Conservation (phyloP, 2,888 invertebrate genomes). For the Latrodectus hesperus region DNA sequence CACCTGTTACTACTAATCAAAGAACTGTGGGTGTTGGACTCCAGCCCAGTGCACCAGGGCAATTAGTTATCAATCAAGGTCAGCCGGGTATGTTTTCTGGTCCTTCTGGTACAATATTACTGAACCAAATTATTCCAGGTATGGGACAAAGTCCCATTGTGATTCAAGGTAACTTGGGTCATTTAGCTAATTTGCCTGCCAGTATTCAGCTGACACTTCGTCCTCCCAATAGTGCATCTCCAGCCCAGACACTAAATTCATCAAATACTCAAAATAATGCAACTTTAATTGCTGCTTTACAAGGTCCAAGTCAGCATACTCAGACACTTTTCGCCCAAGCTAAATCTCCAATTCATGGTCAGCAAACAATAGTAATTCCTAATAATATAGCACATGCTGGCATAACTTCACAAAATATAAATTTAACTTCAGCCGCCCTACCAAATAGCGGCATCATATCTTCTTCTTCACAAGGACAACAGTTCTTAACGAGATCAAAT, state of each 20-base stretch:
- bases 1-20: constrained; percentile 60
- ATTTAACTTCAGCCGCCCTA: constrained; percentile 55
- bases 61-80: constrained; percentile 69
- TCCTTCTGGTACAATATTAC: constrained; percentile 72
- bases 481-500: constrained; percentile 61
- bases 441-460: constrained; percentile 62
- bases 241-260: constrained; percentile 46
- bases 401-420: constrained; percentile 52
- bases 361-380: constrained; percentile 69
- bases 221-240: constrained; percentile 73
- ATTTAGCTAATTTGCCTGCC: constrained; percentile 74
- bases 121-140: constrained; percentile 75
- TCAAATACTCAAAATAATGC: constrained; percentile 63
- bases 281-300: constrained; percentile 66
- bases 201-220: constrained; percentile 82
- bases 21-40: constrained; percentile 61
- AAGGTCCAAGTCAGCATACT: constrained; percentile 60
- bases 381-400: constrained; percentile 54
- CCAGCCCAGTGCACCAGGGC: constrained; percentile 45
- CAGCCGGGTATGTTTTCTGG: constrained; percentile 64
- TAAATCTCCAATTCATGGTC: constrained; percentile 74
- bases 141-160: constrained; percentile 77
- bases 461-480: constrained; percentile 66
- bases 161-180: constrained; percentile 78
- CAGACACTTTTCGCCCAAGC: constrained; percentile 53